Conservation (phyloP, 2,797 vertebrate species). For the Hippoglossus hippoglossus region DNA sequence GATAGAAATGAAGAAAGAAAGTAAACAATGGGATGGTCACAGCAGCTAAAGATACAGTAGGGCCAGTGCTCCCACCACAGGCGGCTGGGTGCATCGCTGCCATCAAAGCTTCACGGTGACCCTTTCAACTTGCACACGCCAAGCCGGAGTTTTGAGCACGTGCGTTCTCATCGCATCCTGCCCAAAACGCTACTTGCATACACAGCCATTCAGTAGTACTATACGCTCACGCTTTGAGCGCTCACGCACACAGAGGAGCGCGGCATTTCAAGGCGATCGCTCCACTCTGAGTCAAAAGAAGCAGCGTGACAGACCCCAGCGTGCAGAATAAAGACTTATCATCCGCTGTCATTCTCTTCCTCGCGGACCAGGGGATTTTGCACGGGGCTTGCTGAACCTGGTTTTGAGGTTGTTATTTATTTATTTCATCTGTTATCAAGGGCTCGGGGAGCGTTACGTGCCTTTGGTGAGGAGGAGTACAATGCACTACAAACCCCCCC, state of each 20-base stretch:
- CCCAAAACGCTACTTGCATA: constrained; percentile 7
- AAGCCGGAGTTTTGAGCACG: constrained; percentile 8
- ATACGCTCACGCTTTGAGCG: constrained; percentile 4
- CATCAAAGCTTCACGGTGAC: constrained; percentile 37
- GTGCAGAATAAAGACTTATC: constrained; percentile 73
- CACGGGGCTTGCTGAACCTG: constrained; percentile 62
- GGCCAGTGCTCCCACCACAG: constrained; percentile 53
- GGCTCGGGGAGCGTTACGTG: constrained; percentile 54
- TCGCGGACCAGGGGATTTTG: constrained; percentile 69
- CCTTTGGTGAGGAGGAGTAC: constrained; percentile 67
- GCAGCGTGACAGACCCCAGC: constrained; percentile 66
- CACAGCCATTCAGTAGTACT: constrained; percentile 16
- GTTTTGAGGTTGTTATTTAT: constrained; percentile 68
- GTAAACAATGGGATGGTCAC: constrained; percentile 36
- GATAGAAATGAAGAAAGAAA: constrained; percentile 6
- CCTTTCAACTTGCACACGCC: constrained; percentile 24
- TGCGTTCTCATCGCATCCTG: constrained; percentile 23
- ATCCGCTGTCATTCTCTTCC: constrained; percentile 66
- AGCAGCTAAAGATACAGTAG: constrained; percentile 34
- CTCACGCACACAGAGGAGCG: constrained; percentile 29
- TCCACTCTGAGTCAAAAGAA: constrained; percentile 60
- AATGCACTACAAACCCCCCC: constrained; percentile 61
- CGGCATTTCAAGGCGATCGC: constrained; percentile 63
- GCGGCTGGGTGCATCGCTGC: constrained; percentile 29
- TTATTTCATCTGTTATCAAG: constrained; percentile 72